A percentile compares a stretch with the other conserved stretches of the same genome.
Conservation (phyloP, 2,113 vertebrate genomes). For the Mobula birostris region DNA sequence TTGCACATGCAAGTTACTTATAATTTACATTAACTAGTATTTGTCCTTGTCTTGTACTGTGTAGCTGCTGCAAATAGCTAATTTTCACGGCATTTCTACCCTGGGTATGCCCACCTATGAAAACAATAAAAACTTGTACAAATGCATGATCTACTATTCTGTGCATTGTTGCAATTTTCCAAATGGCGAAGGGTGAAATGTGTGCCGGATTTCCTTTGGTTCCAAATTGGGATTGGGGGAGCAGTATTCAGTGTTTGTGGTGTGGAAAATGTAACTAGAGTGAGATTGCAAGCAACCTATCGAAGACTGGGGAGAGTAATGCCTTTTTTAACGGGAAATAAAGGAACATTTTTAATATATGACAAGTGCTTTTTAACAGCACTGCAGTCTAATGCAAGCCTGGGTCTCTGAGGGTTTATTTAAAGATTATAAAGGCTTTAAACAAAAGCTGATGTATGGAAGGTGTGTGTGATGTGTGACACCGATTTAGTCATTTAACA, state of each 20-base stretch:
- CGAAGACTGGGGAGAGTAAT: neutral
- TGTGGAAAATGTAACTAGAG: neutral
- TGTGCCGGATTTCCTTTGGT: neutral
- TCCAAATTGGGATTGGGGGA: neutral
- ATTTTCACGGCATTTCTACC: too few species aligned
- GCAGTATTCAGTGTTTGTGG: neutral
- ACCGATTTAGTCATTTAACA: conserved; percentile 42
- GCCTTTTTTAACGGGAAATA: neutral
- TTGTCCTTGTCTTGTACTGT: too few species aligned
- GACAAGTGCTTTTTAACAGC: conserved; percentile 29
- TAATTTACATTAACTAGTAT: too few species aligned
- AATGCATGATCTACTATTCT: neutral
- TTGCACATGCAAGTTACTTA: too few species aligned
- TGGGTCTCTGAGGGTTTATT: conserved; percentile 40
- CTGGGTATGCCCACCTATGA: too few species aligned
- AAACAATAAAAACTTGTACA: neutral
- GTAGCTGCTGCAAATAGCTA: too few species aligned
- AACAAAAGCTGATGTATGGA: conserved; percentile 41
- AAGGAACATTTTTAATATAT: conserved; percentile 21
- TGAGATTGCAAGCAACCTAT: neutral
- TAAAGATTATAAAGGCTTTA: conserved; percentile 41
- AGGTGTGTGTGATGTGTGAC: conserved; percentile 37
- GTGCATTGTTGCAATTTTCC: neutral
- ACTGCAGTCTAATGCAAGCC: conserved; percentile 26
- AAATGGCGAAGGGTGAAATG: neutral